Evolutionary conservation across 2,888 invertebrate genomes (phyloP), one percentile per base, ranked within the genome.

Genomic region (Seira ritae): DNA sequence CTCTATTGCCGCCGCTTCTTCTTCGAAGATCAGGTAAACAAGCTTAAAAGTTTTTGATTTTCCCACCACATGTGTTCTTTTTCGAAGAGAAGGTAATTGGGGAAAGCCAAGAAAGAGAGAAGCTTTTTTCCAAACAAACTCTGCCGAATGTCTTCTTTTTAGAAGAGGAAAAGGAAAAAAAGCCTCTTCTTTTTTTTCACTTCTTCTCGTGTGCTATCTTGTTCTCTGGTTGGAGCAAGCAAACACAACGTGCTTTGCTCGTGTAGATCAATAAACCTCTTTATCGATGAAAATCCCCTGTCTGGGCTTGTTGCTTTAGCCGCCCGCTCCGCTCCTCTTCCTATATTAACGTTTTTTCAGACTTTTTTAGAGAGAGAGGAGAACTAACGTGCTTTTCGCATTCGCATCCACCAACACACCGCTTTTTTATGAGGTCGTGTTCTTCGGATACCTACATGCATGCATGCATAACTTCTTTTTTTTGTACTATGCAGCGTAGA

Each of bases 211-310:
- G 42, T 23, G 68, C 73, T 42, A 50, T 60, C 50, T 62, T 69
- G 71, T 68, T 80, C 73, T 46, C 42, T 42, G 4, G 42, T 42
- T 12, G 12, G 42, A 42, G 42, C 80, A 80, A n/a, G 80, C 65
- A n/a, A n/a, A n/a, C n/a, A n/a, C 80, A 80, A 80, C 80, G 80
- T 80, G 80, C 69, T 69, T 42, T 68, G 74, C 74, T 80, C 69
- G 74, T 74, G 74, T 20, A 68, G 80, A 80, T 80, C 80, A 80
- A 80, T 80, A 80, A 80, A 80, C 73, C 80, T 80, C 80, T 68
- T 80, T 74, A 80, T 80, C 80, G 80, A 80, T 74, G 74, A 46
- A n/a, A 80, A 74, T 80, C 80, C 80, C 74, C 80, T 80, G 12
- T 70, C 78, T 62, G 23, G 69, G 46, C 65, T 42, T 66, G 42